phyloP scores from a whole-genome alignment of 2,113 vertebrate genomes.

The Anoplopoma fimbria region DNA sequence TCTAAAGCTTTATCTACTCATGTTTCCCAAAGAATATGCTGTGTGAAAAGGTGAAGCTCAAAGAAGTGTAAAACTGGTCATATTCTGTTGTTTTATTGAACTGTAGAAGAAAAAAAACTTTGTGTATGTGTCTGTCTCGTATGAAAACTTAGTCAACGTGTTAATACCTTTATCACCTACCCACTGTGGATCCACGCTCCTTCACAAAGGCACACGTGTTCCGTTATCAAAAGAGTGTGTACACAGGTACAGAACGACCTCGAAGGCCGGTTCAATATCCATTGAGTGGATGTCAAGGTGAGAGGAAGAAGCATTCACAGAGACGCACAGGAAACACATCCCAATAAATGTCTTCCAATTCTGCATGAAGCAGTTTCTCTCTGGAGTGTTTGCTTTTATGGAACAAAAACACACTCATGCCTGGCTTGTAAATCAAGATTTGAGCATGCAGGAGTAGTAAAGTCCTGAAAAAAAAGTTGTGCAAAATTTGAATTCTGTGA shows the following conservation, averaged over 20 bases:
- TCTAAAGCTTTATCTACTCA: not conserved
- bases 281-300: conserved; percentile 2
- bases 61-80: not conserved
- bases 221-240: not conserved
- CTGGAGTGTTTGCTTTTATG: too few relatives aligned
- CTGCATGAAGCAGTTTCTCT: too few relatives aligned
- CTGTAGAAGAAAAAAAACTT: not conserved
- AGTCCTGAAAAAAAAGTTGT: too few relatives aligned
- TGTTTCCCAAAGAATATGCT: not conserved
- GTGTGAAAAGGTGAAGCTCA: not conserved
- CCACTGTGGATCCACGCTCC: not conserved
- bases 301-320: conserved; percentile 2
- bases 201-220: not conserved
- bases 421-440: too few relatives aligned
- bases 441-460: too few relatives aligned
- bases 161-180: not conserved
- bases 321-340: not conserved
- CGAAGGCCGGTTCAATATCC: conserved; percentile 6
- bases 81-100: not conserved
- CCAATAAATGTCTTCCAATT: too few relatives aligned
- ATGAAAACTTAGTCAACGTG: not conserved
- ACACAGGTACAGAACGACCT: not conserved
- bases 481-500: too few relatives aligned
- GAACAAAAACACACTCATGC: not conserved
- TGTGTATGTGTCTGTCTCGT: not conserved